Conservation (phyloP, 2,888 invertebrate species). For the Ophion ellenae region DNA sequence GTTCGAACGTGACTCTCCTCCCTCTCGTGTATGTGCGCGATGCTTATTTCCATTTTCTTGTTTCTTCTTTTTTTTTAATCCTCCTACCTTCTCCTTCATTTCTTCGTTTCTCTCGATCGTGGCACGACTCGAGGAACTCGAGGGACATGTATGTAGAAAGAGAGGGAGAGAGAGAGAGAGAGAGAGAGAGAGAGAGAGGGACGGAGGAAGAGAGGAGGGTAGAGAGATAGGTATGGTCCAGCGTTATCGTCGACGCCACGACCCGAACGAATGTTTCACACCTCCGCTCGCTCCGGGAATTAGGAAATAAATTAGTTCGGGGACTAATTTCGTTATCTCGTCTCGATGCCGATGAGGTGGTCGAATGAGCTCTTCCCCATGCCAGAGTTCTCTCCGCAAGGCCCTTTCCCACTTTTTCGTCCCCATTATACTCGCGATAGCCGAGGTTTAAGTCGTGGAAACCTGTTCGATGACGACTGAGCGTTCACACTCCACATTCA, state of each 20-base stretch:
- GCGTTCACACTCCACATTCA: too few species aligned
- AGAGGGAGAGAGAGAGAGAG: conserved; percentile 1
- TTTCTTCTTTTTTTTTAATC: conserved; percentile 40
- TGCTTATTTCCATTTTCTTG: conserved; percentile 64
- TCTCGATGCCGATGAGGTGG: conserved; percentile 63
- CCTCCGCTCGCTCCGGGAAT: conserved; percentile 82
- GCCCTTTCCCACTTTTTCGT: conserved; percentile 29
- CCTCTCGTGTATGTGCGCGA: conserved; percentile 47
- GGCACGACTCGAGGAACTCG: conserved; percentile 19
- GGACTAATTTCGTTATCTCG: conserved; percentile 83
- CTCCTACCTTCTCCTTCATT: conserved; percentile 55
- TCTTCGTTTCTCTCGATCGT: conserved; percentile 52
- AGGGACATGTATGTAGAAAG: background rate
- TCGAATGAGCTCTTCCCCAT: conserved; percentile 39
- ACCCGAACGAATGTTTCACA: conserved; percentile 82
- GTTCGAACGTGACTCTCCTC: conserved; percentile 62
- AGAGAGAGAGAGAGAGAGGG: background rate
- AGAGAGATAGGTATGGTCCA: conserved; percentile 48
- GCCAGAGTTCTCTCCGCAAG: conserved; percentile 21
- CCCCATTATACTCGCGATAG: background rate
- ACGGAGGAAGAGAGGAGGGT: conserved; percentile 10
- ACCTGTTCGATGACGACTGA: conserved; percentile 27
- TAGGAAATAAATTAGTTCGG: conserved; percentile 83
- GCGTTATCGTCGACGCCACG: conserved; percentile 81
- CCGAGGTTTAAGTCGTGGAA: conserved; percentile 22